These are phyloP conservation scores for Mesocricetus auratus DNA, from an alignment of 2,113 vertebrate species.

Conservation along the genomic window DNA sequence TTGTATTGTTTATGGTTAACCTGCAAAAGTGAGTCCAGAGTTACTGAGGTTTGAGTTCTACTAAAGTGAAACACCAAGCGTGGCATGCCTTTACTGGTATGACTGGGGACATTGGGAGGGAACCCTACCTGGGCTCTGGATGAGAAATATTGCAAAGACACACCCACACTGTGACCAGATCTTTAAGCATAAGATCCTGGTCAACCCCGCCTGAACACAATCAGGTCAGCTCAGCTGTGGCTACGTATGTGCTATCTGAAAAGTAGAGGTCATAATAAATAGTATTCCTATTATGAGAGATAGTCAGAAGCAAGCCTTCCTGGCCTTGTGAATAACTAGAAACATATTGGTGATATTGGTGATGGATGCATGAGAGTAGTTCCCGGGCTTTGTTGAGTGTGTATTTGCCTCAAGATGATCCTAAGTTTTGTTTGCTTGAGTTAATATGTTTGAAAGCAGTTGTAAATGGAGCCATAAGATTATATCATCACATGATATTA, in stretches of 20 bases:
- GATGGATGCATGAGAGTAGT: background rate
- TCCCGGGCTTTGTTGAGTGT: background rate
- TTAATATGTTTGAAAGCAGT: constrained; percentile 52
- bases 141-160: background rate
- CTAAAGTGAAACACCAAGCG: background rate
- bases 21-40: background rate
- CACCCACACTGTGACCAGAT: background rate
- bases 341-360: rapidly evolving
- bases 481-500: constrained; percentile 18
- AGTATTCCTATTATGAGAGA: background rate
- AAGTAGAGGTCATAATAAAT: background rate
- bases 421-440: constrained; percentile 37
- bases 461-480: constrained; percentile 37
- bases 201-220: background rate
- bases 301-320: background rate
- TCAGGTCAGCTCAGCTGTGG: background rate
- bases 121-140: background rate
- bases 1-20: background rate
- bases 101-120: background rate
- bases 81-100: background rate
- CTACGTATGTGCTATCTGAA: background rate
- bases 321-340: background rate
- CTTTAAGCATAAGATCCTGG: background rate
- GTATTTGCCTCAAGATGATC: constrained; percentile 19
- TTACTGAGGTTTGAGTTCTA: background rate